Conservation (phyloP, 2,888 invertebrate species). For the Andrena praecox region DNA sequence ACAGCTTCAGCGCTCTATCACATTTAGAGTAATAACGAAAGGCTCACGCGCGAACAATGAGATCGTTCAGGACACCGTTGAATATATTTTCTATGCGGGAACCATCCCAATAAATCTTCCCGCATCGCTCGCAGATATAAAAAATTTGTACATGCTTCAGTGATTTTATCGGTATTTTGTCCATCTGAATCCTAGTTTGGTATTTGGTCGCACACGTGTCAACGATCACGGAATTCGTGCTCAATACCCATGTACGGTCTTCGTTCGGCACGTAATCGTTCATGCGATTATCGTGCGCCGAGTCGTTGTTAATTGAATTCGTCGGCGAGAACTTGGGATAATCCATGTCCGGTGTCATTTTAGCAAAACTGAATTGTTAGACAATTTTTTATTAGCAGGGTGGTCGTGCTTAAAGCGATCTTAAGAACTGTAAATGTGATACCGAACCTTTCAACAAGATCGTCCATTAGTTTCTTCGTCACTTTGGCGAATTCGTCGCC, state of each 20-base stretch:
- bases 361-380: conserved; percentile 36
- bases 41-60: conserved; percentile 59
- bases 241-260: conserved; percentile 78
- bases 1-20: conserved; percentile 44
- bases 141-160: conserved; percentile 86
- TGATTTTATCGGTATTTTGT: conserved; percentile 85
- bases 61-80: conserved; percentile 65
- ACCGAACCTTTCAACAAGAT: conserved; percentile 75
- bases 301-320: neutral
- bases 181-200: conserved; percentile 87
- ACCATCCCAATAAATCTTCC: conserved; percentile 91
- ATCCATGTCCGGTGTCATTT: conserved; percentile 14
- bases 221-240: conserved; percentile 82
- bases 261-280: neutral
- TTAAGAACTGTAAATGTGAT: neutral
- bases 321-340: neutral
- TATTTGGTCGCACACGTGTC: conserved; percentile 86
- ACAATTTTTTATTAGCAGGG: conserved; percentile 5
- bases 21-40: conserved; percentile 30
- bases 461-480: conserved; percentile 83
- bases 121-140: conserved; percentile 90
- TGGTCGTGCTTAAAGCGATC: neutral
- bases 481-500: conserved; percentile 85
- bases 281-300: too few species aligned
- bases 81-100: conserved; percentile 78